Evolutionary conservation across 1,140 invertebrate genomes (phyloP).

Genomic region (Metopolophium dirhodum): DNA sequence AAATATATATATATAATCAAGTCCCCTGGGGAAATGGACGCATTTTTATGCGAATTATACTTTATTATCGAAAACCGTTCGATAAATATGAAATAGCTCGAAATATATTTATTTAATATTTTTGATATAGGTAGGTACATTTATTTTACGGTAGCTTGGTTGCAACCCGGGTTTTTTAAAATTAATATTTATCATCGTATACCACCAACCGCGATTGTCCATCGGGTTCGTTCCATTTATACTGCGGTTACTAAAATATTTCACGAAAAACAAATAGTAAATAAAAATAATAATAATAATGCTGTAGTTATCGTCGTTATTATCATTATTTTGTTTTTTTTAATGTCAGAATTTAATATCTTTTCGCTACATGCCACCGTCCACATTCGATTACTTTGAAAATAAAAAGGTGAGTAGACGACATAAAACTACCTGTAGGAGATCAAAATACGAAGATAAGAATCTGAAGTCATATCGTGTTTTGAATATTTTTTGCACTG

Average conservation of each 20-base stretch:
- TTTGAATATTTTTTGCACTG: too few relatives aligned
- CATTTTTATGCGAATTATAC: background rate
- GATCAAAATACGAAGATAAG: background rate
- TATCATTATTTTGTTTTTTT: background rate
- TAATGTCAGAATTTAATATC: background rate
- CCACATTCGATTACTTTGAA: background rate
- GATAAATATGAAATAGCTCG: background rate
- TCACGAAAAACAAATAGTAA: background rate
- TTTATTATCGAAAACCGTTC: background rate
- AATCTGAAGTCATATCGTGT: background rate
- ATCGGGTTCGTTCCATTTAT: background rate
- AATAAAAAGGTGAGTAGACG: background rate
- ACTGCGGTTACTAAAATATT: background rate
- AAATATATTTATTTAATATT: background rate
- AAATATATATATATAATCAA: background rate
- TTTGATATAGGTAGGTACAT: background rate
- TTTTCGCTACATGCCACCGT: background rate
- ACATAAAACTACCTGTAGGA: background rate
- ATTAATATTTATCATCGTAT: constrained; percentile 11
- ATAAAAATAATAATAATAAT: background rate
- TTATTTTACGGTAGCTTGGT: background rate
- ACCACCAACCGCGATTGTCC: background rate
- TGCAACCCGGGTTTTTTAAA: background rate
- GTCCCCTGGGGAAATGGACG: background rate
- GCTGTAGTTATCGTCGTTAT: background rate